A percentile compares a stretch with the other conserved stretches of the same genome.
Conservation (phyloP, 2,888 invertebrate species). For the Calameuta idolon region DNA sequence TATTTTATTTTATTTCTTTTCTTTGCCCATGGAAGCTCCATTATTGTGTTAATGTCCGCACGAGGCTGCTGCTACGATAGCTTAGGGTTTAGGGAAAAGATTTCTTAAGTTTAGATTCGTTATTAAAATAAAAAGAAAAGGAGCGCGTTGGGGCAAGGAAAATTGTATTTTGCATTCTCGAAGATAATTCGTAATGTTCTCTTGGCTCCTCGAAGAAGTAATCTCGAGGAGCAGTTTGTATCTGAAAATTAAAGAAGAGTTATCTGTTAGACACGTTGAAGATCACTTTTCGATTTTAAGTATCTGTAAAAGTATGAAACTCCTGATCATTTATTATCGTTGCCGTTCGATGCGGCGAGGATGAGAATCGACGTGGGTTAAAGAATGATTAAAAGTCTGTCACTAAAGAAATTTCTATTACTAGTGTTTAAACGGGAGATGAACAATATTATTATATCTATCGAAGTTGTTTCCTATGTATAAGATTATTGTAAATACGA, state of each 20-base stretch:
- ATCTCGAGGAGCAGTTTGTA: not conserved
- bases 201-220: not conserved
- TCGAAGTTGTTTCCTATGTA: conserved; percentile 6
- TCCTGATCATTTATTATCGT: not conserved
- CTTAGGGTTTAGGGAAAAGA: conserved; percentile 16
- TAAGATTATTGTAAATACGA: conserved; percentile 5
- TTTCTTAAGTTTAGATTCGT: conserved; percentile 1
- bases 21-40: conserved; percentile 13
- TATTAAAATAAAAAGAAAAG: not conserved
- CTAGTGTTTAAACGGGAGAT: not conserved
- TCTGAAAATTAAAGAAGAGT: not conserved
- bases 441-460: conserved; percentile 7
- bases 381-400: not conserved
- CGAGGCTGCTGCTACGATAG: conserved; percentile 37
- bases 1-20: not conserved
- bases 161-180: not conserved
- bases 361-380: not conserved
- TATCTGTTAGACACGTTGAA: not conserved
- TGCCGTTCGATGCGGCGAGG: not conserved
- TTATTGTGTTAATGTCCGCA: conserved; percentile 33
- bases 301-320: not conserved
- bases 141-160: not conserved
- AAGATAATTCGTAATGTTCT: not conserved
- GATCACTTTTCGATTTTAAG: not conserved
- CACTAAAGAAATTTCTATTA: not conserved